These are phyloP conservation scores for Scrobipalpa costella DNA, from an alignment of 2,888 invertebrate species.

Conservation along the genomic window DNA sequence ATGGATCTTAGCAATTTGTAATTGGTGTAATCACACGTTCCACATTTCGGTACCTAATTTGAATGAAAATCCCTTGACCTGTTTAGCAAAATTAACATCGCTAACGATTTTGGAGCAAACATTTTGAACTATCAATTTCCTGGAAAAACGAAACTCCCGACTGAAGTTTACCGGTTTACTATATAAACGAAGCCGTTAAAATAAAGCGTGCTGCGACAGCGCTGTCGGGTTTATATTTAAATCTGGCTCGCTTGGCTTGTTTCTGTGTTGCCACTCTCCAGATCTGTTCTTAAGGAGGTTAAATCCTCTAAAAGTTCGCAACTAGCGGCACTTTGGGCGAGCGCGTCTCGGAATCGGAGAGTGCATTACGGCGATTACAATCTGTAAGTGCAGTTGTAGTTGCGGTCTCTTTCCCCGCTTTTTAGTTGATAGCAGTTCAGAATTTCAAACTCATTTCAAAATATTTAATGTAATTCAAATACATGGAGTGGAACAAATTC, in stretches of 20 bases:
- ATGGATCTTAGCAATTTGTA: too few species aligned
- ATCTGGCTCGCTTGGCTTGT: conserved; percentile 17
- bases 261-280: conserved; percentile 23
- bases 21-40: not conserved
- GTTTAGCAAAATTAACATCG: not conserved
- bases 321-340: conserved; percentile 24
- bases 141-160: conserved; percentile 14
- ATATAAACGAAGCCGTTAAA: conserved; percentile 21
- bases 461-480: not conserved
- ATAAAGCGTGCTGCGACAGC: conserved; percentile 24
- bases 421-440: not conserved
- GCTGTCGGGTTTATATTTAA: conserved; percentile 22
- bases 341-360: conserved; percentile 22
- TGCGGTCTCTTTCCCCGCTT: not conserved
- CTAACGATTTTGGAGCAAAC: conserved; percentile 15
- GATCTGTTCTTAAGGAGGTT: conserved; percentile 26
- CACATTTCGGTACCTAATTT: not conserved
- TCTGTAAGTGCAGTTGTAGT: conserved; percentile 18
- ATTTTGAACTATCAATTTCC: conserved; percentile 22
- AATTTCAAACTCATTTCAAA: not conserved
- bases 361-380: conserved; percentile 34
- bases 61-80: not conserved
- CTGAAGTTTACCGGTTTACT: conserved; percentile 18
- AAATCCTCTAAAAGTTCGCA: conserved; percentile 26
- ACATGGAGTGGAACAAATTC: not conserved